A percentile compares a stretch with the other conserved stretches of the same genome.
Conservation (phyloP, 2,113 vertebrate species). For the Pogonocichla stellata region DNA sequence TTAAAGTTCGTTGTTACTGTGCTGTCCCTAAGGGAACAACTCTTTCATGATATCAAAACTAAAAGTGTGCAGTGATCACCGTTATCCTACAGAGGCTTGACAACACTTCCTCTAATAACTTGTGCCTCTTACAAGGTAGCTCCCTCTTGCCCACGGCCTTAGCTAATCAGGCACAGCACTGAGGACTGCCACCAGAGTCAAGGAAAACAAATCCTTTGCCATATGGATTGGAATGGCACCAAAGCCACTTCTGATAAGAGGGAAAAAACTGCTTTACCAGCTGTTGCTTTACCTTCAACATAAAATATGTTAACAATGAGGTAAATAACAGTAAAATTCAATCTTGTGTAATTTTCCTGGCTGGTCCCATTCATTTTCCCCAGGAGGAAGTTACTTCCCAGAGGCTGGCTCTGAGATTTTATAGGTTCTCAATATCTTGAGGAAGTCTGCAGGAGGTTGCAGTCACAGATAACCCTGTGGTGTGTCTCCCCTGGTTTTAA, state of each 20-base stretch:
- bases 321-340: not conserved
- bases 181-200: not conserved
- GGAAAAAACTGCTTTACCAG: not conserved
- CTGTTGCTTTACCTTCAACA: not conserved
- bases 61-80: conserved; percentile 8
- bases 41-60: conserved; percentile 55
- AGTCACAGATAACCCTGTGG: not conserved
- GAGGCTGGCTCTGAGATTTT: not conserved
- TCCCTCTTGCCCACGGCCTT: conserved; percentile 22
- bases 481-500: not conserved
- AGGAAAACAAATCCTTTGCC: conserved; percentile 25
- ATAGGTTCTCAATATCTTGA: not conserved
- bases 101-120: conserved; percentile 33
- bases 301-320: not conserved
- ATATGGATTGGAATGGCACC: conserved; percentile 23
- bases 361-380: not conserved
- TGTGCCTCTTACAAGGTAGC: conserved; percentile 19
- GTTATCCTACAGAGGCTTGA: conserved; percentile 6
- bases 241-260: not conserved
- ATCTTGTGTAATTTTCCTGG: not conserved
- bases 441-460: not conserved
- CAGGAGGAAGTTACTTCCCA: not conserved
- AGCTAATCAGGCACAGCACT: not conserved
- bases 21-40: conserved; percentile 43
- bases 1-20: conserved; percentile 50